Evolutionary conservation across 2,888 invertebrate species (phyloP), one percentile per base, ranked within the genome.

Genomic region (Caenorhabditis sp.): DNA sequence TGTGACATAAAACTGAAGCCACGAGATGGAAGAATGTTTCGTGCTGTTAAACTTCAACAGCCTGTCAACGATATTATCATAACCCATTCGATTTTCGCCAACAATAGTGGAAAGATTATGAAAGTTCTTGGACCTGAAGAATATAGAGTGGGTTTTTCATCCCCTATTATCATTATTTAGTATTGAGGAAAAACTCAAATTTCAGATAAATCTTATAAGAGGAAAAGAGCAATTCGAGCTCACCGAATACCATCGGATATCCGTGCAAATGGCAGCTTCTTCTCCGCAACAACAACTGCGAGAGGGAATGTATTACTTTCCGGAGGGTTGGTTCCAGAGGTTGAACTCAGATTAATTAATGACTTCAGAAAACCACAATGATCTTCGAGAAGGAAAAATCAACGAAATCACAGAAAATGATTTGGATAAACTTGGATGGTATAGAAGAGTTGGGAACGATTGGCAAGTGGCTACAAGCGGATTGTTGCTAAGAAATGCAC

Each of bases 391-490:
- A 31, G 84, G 79, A 47, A 80, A 80, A 58, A 72, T 84, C 12
- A 84, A 84, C 56, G 84, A 80, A 22, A 80, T 84, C 12, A 75
- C 68, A 6, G 84, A 84, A n/a, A 56, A 19, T 14, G 70, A 80
- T 68, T 26, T 84, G 80, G 68, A 84, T 35, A 84, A 80, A 47
- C 56, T 84, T 19, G 84, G 84, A 54, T 84, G 84, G 84, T 84
- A 76, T 41, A 47, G 74, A 58, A 66, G 70, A 61, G 49, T 76
- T 47, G 74, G 74, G 44, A 76, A 80, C 24, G 66, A 72, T 58
- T 84, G 84, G 84, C 66, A 70, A 54, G 75, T 75, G 7, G 70
- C 77, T 14, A 72, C 80, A 1, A 84, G 56, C 54, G 84, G 84
- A 28, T 51, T 84, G 22, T 41, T 72, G 8, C 59, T 84, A 3